A percentile compares a stretch with the other conserved stretches of the same genome.
These are phyloP conservation scores for Stenchaetothrips biformis DNA, from an alignment of 2,888 invertebrate species.

Conservation along the genomic window DNA sequence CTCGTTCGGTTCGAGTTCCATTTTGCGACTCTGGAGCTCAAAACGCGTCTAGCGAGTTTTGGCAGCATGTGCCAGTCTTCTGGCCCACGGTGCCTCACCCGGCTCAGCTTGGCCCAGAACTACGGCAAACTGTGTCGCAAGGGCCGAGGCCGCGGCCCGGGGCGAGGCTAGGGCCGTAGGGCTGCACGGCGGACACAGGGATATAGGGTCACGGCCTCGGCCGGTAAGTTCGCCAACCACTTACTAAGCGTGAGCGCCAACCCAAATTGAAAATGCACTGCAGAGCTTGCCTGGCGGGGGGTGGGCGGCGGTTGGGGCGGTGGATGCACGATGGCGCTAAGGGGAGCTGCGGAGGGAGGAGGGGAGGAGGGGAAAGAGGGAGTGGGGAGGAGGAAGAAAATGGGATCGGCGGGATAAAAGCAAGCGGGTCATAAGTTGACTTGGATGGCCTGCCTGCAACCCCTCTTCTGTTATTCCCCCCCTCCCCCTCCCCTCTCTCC, in stretches of 20 bases:
- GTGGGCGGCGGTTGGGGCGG: background rate
- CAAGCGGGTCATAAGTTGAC: constrained; percentile 10
- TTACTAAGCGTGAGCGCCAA: background rate
- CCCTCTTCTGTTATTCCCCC: constrained; percentile 2
- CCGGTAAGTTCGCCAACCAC: background rate
- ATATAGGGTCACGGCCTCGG: background rate
- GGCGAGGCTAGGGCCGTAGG: too few relatives aligned
- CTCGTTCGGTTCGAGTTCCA: too few relatives aligned
- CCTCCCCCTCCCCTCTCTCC: constrained; percentile 15
- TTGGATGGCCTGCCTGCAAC: background rate
- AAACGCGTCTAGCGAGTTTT: too few relatives aligned
- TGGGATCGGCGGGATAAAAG: background rate
- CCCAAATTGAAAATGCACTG: constrained; percentile 23
- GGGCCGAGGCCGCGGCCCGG: too few relatives aligned
- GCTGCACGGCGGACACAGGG: background rate
- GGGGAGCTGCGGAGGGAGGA: background rate
- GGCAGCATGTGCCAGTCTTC: too few relatives aligned
- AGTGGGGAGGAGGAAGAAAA: background rate
- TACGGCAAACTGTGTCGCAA: too few relatives aligned
- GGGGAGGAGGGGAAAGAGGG: background rate
- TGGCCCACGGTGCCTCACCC: too few relatives aligned
- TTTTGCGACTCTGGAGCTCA: too few relatives aligned
- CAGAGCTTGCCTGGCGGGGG: background rate
- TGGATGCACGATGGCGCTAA: background rate
- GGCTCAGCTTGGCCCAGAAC: too few relatives aligned